Conservation (phyloP, 37 sponge, comb jelly and placozoan species). For the Axinella damicornis region DNA sequence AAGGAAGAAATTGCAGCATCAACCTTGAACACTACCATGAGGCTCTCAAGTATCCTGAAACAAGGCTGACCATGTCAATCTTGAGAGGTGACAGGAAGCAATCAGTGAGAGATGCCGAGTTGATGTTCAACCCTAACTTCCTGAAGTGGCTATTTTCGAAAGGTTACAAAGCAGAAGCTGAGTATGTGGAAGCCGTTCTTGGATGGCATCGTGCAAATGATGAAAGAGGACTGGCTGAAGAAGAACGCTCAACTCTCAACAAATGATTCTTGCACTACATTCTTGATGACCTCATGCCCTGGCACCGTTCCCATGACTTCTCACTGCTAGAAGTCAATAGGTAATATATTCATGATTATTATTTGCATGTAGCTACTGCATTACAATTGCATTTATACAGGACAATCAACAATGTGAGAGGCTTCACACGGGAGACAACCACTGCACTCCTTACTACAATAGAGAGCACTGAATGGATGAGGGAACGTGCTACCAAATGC, state of each 20-base stretch:
- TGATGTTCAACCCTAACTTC: neutral
- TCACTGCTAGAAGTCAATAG: neutral
- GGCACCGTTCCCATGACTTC: slow-evolving; percentile 7
- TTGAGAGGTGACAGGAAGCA: slow-evolving; percentile 14
- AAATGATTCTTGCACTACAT: slow-evolving; percentile 12
- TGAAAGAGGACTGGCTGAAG: slow-evolving; percentile 29
- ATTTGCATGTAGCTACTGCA: too few relatives aligned
- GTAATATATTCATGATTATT: neutral
- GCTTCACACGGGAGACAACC: slow-evolving; percentile 1
- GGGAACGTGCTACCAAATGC: neutral
- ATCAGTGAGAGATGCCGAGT: slow-evolving; percentile 19
- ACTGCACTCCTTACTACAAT: neutral
- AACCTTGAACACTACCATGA: slow-evolving; percentile 13
- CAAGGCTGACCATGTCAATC: neutral
- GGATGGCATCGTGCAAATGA: slow-evolving; percentile 31
- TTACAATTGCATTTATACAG: neutral
- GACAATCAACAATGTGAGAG: neutral
- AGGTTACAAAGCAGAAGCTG: slow-evolving; percentile 7
- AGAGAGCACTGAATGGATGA: neutral
- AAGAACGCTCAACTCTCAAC: neutral
- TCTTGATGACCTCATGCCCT: slow-evolving; percentile 37
- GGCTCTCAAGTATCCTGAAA: slow-evolving; percentile 4
- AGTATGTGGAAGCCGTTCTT: slow-evolving; percentile 12
- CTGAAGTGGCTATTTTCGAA: slow-evolving; percentile 28
- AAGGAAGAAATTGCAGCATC: neutral